Conservation (phyloP, 2,113 vertebrate genomes). For the Scalopus aquaticus region DNA sequence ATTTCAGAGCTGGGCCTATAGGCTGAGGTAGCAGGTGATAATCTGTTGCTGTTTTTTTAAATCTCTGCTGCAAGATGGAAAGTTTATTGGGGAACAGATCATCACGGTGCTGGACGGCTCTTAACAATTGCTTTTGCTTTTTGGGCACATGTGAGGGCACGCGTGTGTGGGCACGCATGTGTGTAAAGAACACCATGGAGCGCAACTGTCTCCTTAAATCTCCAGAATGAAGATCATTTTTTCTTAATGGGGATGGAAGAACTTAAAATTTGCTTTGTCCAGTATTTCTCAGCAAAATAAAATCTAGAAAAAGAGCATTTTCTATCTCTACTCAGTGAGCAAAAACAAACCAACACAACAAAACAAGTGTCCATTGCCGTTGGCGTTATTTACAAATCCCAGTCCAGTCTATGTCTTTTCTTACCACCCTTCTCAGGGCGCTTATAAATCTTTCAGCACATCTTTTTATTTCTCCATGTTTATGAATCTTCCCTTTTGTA, state of each 20-base stretch:
- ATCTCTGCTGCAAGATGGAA: neutral
- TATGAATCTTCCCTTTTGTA: neutral
- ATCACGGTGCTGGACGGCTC: neutral
- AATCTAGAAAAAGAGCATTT: neutral
- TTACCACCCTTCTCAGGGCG: neutral
- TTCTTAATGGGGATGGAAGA: neutral
- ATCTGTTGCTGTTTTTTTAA: conserved; percentile 30
- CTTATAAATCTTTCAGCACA: neutral
- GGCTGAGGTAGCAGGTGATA: neutral
- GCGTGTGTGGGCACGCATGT: neutral
- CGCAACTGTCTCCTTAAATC: neutral
- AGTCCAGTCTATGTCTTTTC: neutral
- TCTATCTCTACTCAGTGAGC: neutral
- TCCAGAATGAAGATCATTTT: neutral
- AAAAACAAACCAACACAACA: neutral
- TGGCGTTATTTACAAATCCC: neutral
- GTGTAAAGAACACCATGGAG: neutral
- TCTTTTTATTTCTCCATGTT: neutral
- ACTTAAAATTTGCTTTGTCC: neutral
- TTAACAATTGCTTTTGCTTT: neutral
- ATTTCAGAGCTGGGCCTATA: neutral
- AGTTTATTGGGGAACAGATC: neutral
- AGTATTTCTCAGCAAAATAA: neutral
- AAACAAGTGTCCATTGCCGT: neutral
- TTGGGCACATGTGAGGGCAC: neutral